phyloP scores from a whole-genome alignment of 2,888 invertebrate species.

The Nomada fucata region DNA sequence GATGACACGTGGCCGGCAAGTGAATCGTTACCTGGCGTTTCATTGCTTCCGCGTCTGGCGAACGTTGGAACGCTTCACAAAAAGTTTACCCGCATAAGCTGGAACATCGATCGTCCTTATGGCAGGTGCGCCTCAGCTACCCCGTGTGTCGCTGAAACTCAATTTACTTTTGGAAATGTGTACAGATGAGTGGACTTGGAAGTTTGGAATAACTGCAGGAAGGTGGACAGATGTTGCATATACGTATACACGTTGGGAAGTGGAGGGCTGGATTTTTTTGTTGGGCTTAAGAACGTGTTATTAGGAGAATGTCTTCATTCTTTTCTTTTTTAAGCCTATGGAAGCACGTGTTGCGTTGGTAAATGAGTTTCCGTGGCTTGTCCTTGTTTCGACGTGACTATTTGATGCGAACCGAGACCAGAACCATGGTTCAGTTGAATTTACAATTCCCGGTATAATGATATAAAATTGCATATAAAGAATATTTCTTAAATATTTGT shows the following conservation, averaged over 20 bases:
- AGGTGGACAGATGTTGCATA: conserved; percentile 30
- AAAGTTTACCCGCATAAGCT: conserved; percentile 69
- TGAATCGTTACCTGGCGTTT: conserved; percentile 73
- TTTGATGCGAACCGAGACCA: no score
- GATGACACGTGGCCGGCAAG: conserved; percentile 78
- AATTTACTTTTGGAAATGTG: conserved; percentile 13
- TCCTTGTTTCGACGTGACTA: not conserved
- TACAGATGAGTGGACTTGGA: not conserved
- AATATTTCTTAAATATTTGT: no score
- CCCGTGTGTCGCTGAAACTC: not conserved
- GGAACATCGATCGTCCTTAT: conserved; percentile 67
- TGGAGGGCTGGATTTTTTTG: not conserved
- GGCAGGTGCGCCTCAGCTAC: conserved; percentile 61
- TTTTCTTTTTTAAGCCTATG: not conserved
- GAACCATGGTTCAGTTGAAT: no score
- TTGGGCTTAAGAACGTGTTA: conserved; percentile 2
- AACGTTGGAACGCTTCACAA: conserved; percentile 32
- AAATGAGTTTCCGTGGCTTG: no score
- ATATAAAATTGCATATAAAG: no score
- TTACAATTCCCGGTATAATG: no score
- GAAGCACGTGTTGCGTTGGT: not conserved
- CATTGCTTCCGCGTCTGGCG: conserved; percentile 73
- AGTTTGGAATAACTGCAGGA: conserved; percentile 5
- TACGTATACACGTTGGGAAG: not conserved
- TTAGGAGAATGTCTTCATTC: conserved; percentile 7